Conservation (phyloP, 2,113 vertebrate species). For the Balaeniceps rex region DNA sequence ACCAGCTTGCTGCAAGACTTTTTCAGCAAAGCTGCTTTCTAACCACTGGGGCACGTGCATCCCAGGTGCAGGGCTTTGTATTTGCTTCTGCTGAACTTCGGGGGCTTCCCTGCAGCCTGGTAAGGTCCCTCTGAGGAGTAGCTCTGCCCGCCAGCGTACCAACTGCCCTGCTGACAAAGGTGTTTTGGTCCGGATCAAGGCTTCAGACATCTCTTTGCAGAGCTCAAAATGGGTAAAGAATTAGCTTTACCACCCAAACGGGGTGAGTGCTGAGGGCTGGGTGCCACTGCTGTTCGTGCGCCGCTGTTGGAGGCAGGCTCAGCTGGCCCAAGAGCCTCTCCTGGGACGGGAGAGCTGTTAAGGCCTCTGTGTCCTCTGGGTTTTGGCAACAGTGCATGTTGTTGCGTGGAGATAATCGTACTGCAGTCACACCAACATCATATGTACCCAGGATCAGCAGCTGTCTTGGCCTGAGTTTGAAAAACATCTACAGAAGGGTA, state of each 20-base stretch:
- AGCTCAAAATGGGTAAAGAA: neutral
- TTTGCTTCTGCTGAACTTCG: neutral
- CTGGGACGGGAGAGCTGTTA: neutral
- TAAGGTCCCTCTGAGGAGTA: neutral
- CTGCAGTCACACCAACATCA: neutral
- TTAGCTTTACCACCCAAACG: fast-evolving
- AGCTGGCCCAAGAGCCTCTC: neutral
- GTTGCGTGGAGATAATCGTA: neutral
- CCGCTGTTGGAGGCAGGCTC: neutral
- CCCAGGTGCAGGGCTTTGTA: neutral
- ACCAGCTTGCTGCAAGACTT: fast-evolving
- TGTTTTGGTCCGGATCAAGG: neutral
- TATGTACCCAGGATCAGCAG: neutral
- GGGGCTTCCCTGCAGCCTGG: neutral
- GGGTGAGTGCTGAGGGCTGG: neutral
- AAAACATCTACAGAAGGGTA: neutral
- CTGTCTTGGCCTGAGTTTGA: neutral
- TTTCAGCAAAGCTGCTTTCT: neutral
- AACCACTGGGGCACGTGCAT: neutral
- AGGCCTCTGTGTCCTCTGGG: neutral
- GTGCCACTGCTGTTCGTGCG: fast-evolving
- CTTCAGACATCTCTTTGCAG: neutral
- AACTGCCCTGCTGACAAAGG: neutral
- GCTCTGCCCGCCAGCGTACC: neutral
- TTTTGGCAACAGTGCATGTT: neutral